Evolutionary conservation across 2,888 invertebrate genomes (phyloP).

Genomic region (Aphodius sticticus): DNA sequence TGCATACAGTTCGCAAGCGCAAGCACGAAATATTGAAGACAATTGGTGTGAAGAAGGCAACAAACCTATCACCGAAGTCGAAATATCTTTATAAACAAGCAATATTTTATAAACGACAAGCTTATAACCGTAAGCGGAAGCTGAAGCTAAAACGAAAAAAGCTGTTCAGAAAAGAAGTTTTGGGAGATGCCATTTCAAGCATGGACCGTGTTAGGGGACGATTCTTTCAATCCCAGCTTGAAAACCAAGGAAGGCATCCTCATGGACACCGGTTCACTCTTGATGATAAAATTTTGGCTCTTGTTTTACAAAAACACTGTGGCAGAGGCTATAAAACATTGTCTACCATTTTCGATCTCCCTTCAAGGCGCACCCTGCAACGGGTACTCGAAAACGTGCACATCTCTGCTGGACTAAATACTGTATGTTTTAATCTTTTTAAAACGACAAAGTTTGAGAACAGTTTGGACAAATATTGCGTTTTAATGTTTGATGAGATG

Average conservation of each 20-base stretch:
- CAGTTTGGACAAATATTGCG: slow-evolving; percentile 34
- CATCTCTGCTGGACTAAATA: slow-evolving; percentile 25
- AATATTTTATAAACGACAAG: neutral
- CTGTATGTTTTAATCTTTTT: slow-evolving; percentile 23
- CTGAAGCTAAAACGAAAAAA: neutral
- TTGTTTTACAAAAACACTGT: slow-evolving; percentile 32
- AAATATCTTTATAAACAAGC: neutral
- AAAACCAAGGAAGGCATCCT: slow-evolving; percentile 5
- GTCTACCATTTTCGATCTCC: slow-evolving; percentile 28
- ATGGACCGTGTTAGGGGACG: slow-evolving; percentile 16
- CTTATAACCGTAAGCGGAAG: neutral
- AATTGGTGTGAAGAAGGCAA: neutral
- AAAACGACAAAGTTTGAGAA: slow-evolving; percentile 23
- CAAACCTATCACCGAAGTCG: neutral
- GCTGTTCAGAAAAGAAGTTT: neutral
- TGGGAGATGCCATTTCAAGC: slow-evolving; percentile 12
- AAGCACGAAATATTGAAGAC: neutral
- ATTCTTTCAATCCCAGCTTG: slow-evolving; percentile 21
- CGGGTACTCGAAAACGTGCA: slow-evolving; percentile 11
- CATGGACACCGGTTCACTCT: neutral
- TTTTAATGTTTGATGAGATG: slow-evolving; percentile 41
- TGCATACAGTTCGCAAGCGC: neutral
- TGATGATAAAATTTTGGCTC: slow-evolving; percentile 33
- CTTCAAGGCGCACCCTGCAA: slow-evolving; percentile 27
- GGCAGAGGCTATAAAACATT: slow-evolving; percentile 34